A percentile compares a stretch with the other conserved stretches of the same genome.
Evolutionary conservation across 2,888 invertebrate species (phyloP).

Genomic region (Geophilus truncorum): DNA sequence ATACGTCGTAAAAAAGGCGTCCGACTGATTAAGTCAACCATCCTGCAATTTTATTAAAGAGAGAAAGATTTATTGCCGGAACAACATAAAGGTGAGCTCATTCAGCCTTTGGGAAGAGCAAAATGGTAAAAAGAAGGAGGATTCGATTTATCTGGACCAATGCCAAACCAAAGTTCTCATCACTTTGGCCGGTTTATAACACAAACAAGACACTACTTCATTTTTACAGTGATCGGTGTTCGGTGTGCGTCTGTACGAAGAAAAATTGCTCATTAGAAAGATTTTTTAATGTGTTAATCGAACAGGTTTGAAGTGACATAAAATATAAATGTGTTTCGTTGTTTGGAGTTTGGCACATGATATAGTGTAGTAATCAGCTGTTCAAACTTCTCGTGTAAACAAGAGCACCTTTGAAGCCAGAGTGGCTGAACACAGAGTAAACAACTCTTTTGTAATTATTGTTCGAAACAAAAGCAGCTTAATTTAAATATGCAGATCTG

Average conservation of each 20-base stretch:
- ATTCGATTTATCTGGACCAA: not conserved
- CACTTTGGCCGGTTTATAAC: not conserved
- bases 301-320: not conserved
- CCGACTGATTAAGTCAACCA: constrained; percentile 25
- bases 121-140: not conserved
- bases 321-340: not conserved
- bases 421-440: not conserved
- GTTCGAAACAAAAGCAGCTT: not conserved
- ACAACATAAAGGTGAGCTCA: constrained; percentile 4
- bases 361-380: not conserved
- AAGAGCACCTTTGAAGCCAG: not conserved
- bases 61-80: constrained; percentile 21
- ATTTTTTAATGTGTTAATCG: too few relatives aligned
- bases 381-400: not conserved
- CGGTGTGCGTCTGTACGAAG: too few relatives aligned
- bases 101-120: not conserved
- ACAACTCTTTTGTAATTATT: not conserved
- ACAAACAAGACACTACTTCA: not conserved
- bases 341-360: not conserved
- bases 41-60: constrained; percentile 21
- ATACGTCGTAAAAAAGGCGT: not conserved
- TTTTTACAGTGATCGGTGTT: not conserved
- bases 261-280: too few relatives aligned
- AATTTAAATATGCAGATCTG: not conserved
- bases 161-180: not conserved